These are phyloP conservation scores for Zoanthus sociatus DNA, from an alignment of 92 coral and sea anemone species.

Conservation along the genomic window DNA sequence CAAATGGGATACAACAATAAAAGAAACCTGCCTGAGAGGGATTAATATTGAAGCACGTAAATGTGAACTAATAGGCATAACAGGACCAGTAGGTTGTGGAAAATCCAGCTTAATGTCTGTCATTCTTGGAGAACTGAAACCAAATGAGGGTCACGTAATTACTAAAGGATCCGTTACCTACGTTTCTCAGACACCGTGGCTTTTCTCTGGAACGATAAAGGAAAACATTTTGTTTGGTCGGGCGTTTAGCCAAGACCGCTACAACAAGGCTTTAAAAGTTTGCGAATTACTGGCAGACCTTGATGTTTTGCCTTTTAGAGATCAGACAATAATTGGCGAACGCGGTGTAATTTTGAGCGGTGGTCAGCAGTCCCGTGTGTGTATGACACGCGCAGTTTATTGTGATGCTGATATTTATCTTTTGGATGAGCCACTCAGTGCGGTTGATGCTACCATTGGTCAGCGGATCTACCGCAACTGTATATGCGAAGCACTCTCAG, in stretches of 20 bases:
- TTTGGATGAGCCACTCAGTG: neutral
- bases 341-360: conserved; percentile 52
- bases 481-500: neutral
- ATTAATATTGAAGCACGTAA: neutral
- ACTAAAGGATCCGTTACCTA: neutral
- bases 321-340: conserved; percentile 37
- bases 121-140: conserved; percentile 44
- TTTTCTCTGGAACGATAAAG: conserved; percentile 48
- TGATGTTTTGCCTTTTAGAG: conserved; percentile 30
- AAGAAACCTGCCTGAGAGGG: neutral
- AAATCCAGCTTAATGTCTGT: conserved; percentile 41
- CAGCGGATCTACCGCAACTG: neutral
- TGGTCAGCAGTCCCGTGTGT: conserved; percentile 20
- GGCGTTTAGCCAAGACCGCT: conserved; percentile 8
- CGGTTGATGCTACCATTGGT: neutral
- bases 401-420: neutral
- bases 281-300: conserved; percentile 46
- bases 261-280: conserved; percentile 14
- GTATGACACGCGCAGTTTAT: neutral
- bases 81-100: conserved; percentile 36
- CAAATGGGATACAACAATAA: neutral
- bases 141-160: conserved; percentile 8
- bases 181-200: conserved; percentile 49
- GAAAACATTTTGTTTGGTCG: conserved; percentile 46
- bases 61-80: neutral